Base-by-base conservation (phyloP, 2,888 invertebrate genomes). In the Notocelia uddmanniana region DNA sequence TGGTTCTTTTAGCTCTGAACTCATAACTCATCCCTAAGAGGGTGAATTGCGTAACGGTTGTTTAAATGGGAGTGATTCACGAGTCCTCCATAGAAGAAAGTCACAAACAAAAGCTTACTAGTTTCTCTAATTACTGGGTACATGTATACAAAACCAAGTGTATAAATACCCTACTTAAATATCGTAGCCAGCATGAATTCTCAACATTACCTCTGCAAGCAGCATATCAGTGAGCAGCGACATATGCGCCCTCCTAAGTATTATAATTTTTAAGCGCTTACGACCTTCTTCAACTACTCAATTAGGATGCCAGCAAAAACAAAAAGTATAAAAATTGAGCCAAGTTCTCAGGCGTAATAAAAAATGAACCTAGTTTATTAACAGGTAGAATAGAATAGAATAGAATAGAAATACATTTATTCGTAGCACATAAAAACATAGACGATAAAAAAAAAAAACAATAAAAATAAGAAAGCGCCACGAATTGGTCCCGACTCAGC, bases 91-190 rank as follows among this genome's bases (percentile, higher is more conserved):
- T 15, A 15, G 15, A n/a, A 5, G 13, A 41, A 41, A 41, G 41
- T 41, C 41, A 41, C 15, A 41, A 13, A 41, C 41, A 41, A 41
- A 41, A 41, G 41, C 41, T 41, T 41, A 15, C 15, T 41, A 41
- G 15, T 15, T 15, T 41, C 6, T 5, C 11, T 37, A n/a, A 45
- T 45, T n/a, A 45, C 6, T n/a, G n/a, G 8, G n/a, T 45, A n/a
- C n/a, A 45, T n/a, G n/a, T 6, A 45, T 3, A 26, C n/a, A 10
- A 9, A 2, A 31, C 26, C 31, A 57, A 57, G 10, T 55, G 26
- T 55, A n/a, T 58, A 58, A 58, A 19, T 37, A 58, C 34, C 11
- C 58, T 8, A 9, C n/a, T 15, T 15, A 19, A 37, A 58, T 58
- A 13, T 13, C 21, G 19, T 37, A 13, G 37, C 13, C n/a, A 45